Percentiles rank a stretch among this genome's conserved stretches.
These are phyloP conservation scores for Bungarus multicinctus DNA, from an alignment of 2,113 vertebrate genomes.

Conservation along the genomic window DNA sequence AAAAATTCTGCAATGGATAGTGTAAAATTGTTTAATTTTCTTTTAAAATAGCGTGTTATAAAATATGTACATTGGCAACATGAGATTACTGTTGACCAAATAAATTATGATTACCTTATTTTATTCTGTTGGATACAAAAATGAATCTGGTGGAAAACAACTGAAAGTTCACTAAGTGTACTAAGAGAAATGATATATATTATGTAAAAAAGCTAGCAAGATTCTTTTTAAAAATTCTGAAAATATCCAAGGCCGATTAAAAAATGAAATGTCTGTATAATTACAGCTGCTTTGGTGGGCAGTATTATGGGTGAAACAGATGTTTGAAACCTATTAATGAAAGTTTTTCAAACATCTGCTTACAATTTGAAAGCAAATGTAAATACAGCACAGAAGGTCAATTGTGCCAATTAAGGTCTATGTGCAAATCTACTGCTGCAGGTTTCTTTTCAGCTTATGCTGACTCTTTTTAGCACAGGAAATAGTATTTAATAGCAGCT, in stretches of 20 bases:
- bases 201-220: constrained; percentile 64
- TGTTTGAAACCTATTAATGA: constrained; percentile 81
- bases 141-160: background rate
- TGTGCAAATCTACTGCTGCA: constrained; percentile 83
- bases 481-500: constrained; percentile 82
- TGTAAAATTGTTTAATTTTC: background rate
- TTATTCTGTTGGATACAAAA: constrained; percentile 22
- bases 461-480: constrained; percentile 80
- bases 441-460: constrained; percentile 73
- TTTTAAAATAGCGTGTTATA: background rate
- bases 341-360: constrained; percentile 87
- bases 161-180: background rate
- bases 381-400: constrained; percentile 90
- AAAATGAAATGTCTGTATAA: constrained; percentile 69
- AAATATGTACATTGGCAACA: constrained; percentile 12
- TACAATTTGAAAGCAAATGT: constrained; percentile 94
- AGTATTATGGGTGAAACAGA: constrained; percentile 71
- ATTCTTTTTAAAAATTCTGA: constrained; percentile 52
- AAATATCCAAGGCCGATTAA: constrained; percentile 60
- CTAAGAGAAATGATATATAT: constrained; percentile 53
- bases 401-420: constrained; percentile 90
- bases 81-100: constrained; percentile 14
- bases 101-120: background rate
- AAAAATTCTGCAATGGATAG: background rate
- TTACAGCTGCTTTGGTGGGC: constrained; percentile 78